Evolutionary conservation across 2,797 vertebrate genomes (phyloP).

Genomic region (Labeo calbasu): DNA sequence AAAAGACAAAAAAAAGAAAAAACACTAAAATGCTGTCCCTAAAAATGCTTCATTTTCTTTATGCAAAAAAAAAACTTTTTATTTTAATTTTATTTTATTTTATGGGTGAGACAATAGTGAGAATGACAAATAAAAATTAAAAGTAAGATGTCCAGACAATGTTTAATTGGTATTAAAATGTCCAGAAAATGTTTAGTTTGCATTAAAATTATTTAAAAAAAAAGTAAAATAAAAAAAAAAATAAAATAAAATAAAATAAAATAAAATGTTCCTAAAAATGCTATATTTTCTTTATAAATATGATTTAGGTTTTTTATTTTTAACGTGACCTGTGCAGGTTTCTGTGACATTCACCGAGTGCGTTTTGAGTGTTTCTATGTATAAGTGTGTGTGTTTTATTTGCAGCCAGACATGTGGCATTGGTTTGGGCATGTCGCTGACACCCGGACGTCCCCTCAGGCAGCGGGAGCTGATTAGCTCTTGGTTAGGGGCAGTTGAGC

Average conservation of each 20-base stretch:
- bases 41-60: too few relatives aligned
- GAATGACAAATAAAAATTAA: too few relatives aligned
- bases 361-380: background rate
- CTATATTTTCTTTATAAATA: background rate
- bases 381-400: slow-evolving; percentile 12
- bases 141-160: background rate
- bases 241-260: too few relatives aligned
- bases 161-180: too few relatives aligned
- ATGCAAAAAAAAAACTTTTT: too few relatives aligned
- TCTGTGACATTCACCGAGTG: background rate
- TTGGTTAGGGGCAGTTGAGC: slow-evolving; percentile 24
- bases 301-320: background rate
- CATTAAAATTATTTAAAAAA: background rate
- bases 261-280: background rate
- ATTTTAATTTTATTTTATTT: too few relatives aligned
- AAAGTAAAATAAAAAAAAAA: accelerated
- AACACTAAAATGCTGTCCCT: too few relatives aligned
- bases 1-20: too few relatives aligned
- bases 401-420: slow-evolving; percentile 2
- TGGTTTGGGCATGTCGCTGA: slow-evolving; percentile 18
- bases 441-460: slow-evolving; percentile 24
- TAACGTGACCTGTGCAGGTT: background rate
- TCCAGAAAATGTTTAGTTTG: too few relatives aligned
- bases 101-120: too few relatives aligned
- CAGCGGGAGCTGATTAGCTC: slow-evolving; percentile 29